Conservation (phyloP, 64 coral and sea anemone genomes). For the Orbicella faveolata region DNA sequence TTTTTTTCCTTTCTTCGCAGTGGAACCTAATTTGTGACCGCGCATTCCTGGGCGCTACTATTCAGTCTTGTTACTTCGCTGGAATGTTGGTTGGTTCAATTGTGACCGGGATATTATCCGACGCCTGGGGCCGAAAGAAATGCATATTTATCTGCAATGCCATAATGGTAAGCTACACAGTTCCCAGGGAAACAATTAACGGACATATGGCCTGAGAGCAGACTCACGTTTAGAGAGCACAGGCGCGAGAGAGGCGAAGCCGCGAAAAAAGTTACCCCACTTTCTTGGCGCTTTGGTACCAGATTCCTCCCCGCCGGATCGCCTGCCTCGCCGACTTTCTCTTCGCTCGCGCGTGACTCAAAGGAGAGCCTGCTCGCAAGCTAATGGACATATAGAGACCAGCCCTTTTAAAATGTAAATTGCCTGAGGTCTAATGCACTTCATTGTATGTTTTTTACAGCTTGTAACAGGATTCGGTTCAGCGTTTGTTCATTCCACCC, state of each 20-base stretch:
- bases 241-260: no score
- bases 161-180: conserved; percentile 45
- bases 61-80: conserved; percentile 55
- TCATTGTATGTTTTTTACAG: not conserved
- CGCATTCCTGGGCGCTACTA: conserved; percentile 27
- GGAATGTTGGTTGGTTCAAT: conserved; percentile 80
- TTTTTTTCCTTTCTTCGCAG: conserved; percentile 23
- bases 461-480: conserved; percentile 7
- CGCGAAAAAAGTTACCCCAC: no score
- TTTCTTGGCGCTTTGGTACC: no score
- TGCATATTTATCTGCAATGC: conserved; percentile 41
- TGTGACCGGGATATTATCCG: conserved; percentile 36
- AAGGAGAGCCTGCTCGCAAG: no score
- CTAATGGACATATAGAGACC: no score
- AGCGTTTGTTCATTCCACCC: conserved; percentile 44
- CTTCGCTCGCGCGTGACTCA: no score
- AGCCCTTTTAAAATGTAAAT: no score
- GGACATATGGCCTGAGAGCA: no score
- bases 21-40: conserved; percentile 87
- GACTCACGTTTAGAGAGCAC: no score
- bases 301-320: no score
- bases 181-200: not conserved
- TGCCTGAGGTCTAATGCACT: not conserved
- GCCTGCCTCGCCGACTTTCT: no score
- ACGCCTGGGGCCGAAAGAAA: conserved; percentile 54